A percentile compares a stretch with the other conserved stretches of the same genome.
Conservation (phyloP, 2,888 invertebrate species). For the Ypsolopha sequella region DNA sequence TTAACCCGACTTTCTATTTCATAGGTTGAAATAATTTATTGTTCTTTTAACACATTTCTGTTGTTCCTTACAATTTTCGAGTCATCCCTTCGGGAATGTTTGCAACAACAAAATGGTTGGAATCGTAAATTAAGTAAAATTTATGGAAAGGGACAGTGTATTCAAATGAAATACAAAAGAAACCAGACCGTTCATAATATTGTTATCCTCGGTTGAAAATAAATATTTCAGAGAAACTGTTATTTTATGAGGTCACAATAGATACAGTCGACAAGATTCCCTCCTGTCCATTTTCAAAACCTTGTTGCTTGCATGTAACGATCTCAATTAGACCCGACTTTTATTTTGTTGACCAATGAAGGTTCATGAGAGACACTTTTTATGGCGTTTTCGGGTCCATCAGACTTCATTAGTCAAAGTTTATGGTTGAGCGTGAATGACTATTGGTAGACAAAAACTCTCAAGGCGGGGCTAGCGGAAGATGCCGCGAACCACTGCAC, state of each 20-base stretch:
- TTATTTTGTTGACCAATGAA: too few species aligned
- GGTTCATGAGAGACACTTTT: too few species aligned
- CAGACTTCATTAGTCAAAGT: too few species aligned
- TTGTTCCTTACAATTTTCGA: neutral
- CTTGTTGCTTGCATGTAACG: too few species aligned
- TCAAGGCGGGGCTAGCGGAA: too few species aligned
- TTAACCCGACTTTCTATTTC: constrained; percentile 30
- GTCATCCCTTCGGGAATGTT: neutral
- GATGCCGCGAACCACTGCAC: too few species aligned
- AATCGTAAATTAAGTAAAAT: neutral
- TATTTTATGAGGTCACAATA: constrained; percentile 10
- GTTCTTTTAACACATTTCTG: neutral
- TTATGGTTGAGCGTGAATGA: too few species aligned
- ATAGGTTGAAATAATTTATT: constrained; percentile 8
- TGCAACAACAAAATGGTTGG: neutral
- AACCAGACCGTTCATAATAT: constrained; percentile 5
- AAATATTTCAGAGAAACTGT: constrained; percentile 21
- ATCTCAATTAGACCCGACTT: too few species aligned
- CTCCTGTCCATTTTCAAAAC: too few species aligned
- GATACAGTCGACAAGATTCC: too few species aligned
- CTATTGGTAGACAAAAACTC: too few species aligned
- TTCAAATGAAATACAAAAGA: neutral
- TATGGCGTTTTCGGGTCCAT: too few species aligned
- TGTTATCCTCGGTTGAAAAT: neutral
- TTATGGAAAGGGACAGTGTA: neutral